Base-by-base conservation (phyloP, 2,888 invertebrate species). In the Lymantria dispar region DNA sequence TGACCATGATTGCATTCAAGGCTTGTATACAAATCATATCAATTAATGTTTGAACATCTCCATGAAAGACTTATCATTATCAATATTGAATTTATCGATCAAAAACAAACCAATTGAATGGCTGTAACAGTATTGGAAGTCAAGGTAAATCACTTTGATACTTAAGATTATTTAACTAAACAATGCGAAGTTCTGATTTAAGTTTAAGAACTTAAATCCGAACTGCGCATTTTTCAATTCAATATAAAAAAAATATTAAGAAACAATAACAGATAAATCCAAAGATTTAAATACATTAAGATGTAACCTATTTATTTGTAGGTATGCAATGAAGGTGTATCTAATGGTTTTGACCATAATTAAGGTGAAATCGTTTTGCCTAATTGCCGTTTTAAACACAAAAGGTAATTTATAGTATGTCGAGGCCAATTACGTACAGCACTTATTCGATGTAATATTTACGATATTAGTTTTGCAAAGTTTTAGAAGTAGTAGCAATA, bases 361-460 rank as follows among this genome's bases (percentile, higher is more conserved):
- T 47, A 52, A 54, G 51, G 44, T 47, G 50, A 62, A 57, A 56
- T 41, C 7, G 40, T 62, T 58, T 54, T 43, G 43, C 33, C 43
- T 50, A 50, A 41, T 38, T 36, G 47, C 53, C 47, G 36, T 54
- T 54, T 60, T 52, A 36, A 57, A 56, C 60, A 62, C 54, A 62
- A 62, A 68, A 60, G 55, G 62, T 38, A 55, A 45, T 52, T 64
- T 60, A 14, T 40, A 58, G 47, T 62, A 48, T 68, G 68, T 64
- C 65, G 56, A 68, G 66, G 68, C 42, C 58, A 62, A 54, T 68
- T 58, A 62, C 68, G 50, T 53, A 48, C 14, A 45, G 30, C 43
- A 50, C 47, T 46, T 46, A 54, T 45, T 47, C 48, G 56, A 51
- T 51, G 52, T 48, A 38, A 49, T 48, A 11, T 50, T 55, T 45